Conservation (phyloP, 2,888 invertebrate species). For the Catotricha subobsoleta region DNA sequence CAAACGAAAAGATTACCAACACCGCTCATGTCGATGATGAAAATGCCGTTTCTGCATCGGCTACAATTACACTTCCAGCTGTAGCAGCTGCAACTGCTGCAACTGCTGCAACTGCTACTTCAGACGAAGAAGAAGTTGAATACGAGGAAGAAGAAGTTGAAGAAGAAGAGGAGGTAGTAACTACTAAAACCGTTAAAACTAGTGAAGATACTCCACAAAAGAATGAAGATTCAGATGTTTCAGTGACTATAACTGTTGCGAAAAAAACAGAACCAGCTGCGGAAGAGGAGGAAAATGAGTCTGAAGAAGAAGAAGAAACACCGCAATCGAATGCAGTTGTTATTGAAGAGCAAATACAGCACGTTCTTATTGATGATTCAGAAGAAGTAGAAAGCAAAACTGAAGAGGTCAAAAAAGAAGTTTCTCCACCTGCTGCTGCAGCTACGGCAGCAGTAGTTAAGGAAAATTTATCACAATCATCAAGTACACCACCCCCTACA, state of each 20-base stretch:
- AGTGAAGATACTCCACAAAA: not conserved
- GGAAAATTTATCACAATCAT: not conserved
- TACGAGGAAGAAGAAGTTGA: not conserved
- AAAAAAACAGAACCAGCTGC: not conserved
- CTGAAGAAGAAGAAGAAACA: slow-evolving; percentile 2
- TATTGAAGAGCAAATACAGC: not conserved
- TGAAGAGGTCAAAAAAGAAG: no score
- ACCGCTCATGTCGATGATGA: not conserved
- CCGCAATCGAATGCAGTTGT: not conserved
- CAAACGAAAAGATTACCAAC: no score
- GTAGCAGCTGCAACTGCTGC: not conserved
- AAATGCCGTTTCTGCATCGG: not conserved
- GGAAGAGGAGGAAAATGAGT: slow-evolving; percentile 4
- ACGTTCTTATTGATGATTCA: no score
- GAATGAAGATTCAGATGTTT: not conserved
- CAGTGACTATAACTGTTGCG: not conserved
- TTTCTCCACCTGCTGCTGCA: not conserved
- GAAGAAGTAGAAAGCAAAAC: no score
- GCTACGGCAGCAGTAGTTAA: not conserved
- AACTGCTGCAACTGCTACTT: no score
- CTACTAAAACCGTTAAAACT: not conserved
- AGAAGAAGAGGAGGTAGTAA: slow-evolving; percentile 2
- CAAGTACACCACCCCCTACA: not conserved
- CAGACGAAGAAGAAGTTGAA: slow-evolving; percentile 1
- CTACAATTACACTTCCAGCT: not conserved